phyloP scores from a whole-genome alignment of 2,797 vertebrate species.

The Coreius guichenoti region DNA sequence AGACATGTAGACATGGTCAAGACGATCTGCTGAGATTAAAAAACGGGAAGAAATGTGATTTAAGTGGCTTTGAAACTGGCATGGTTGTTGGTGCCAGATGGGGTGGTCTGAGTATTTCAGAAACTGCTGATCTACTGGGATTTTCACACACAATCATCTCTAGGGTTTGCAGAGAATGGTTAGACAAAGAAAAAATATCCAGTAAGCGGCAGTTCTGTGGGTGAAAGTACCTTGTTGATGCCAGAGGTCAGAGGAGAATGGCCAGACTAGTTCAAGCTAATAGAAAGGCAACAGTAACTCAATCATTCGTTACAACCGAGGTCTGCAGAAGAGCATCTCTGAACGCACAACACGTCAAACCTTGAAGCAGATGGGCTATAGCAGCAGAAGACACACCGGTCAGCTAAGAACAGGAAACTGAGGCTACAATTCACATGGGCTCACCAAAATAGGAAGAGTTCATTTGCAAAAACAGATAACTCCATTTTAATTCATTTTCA shows the following conservation, averaged over 20 bases:
- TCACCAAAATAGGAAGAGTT: not conserved
- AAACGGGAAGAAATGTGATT: not conserved
- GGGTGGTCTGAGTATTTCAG: not conserved
- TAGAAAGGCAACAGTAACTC: not conserved
- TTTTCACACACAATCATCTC: not conserved
- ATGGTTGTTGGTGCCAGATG: not conserved
- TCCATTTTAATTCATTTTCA: no score
- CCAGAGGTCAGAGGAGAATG: constrained; percentile 53
- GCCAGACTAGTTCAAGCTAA: not conserved
- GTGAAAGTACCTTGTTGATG: constrained; percentile 46
- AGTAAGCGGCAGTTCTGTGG: not conserved
- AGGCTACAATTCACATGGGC: not conserved
- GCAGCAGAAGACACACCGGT: no score
- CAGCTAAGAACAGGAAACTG: no score
- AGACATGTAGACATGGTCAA: not conserved
- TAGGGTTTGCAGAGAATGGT: not conserved
- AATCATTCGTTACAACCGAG: not conserved
- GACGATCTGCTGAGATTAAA: not conserved
- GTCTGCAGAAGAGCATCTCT: no score
- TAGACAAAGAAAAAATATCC: not conserved
- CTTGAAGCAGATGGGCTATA: no score
- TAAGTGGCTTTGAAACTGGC: not conserved
- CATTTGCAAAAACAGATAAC: no score
- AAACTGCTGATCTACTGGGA: not conserved
- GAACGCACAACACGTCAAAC: accelerated